Evolutionary conservation across 2,797 vertebrate species (phyloP), one percentile per base, ranked within the genome.

Genomic region (Scyliorhinus canicula): DNA sequence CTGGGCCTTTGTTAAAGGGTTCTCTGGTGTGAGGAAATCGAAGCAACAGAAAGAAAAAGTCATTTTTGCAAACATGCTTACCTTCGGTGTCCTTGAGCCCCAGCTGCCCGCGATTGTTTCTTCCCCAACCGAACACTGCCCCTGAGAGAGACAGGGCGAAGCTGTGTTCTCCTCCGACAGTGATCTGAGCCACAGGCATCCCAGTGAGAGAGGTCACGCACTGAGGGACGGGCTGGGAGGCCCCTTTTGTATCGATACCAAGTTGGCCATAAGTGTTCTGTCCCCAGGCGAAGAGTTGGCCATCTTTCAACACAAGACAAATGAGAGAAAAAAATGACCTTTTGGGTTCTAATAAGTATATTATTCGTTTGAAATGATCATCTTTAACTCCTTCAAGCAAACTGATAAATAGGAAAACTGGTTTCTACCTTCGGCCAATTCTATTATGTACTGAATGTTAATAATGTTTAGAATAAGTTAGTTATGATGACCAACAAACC

Each of bases 51-150:
- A 74, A 74, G 16, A 16, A 65, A 94, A 71, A 71, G n/a, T n/a
- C n/a, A n/a, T 93, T 95, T 50, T 74, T 44, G 14, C 67, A 16
- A 7, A 52, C 50, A 26, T 40, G 93, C 44, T 60, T 94, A 94
- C 93, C 93, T 4, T 71, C 47, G 35, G 47, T 94, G 40, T 74
- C 93, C 26, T 69, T 93, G 69, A 96, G 95, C 12, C 96, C 96
- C 74, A 96, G 90, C 86, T 96, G 96, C 52, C 95, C 95, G 0
- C n/a, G 95, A 14, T 95, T 95, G 93, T 96, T 96, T 21, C 93
- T 95, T 95, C 96, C 96, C 96, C 96, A 96, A 40, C 95, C 96
- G 44, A 96, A 96, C 7, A 95, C 96, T 3, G 95, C 71, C 67
- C 96, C 96, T 16, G 93, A 95, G 86, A 95, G 86, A 9, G 96